Evolutionary conservation across 2,797 vertebrate genomes (phyloP), one percentile per base, ranked within the genome.

Genomic region (Spondyliosoma cantharus): DNA sequence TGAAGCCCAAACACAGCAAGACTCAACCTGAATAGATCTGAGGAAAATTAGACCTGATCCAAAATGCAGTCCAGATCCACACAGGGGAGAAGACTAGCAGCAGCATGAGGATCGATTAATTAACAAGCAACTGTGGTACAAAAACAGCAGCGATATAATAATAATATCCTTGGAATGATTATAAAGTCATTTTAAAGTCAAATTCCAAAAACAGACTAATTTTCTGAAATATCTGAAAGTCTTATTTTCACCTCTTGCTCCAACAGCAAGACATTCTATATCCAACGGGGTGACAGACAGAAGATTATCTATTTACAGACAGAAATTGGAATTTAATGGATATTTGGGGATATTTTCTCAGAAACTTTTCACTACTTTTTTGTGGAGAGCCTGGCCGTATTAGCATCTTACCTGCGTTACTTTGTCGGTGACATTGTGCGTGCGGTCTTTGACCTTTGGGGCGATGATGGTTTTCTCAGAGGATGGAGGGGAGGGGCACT

Each of bases 381-480:
- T 27, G 25, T 24, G 43, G 13, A 7, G 32, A 49, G 22, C 46
- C 14, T 2, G 0, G 24, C 49, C 24, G 19, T 3, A 14, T 62
- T 17, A 48, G n/a, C 52, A 9, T n/a, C 75, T 72, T 62, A 99
- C 98, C 98, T 99, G 98, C n/a, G 98, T 99, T 86, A 99, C 98
- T 76, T 99, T 99, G 85, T 99, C 98, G 15, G 98, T 99, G 86
- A 99, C 98, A 29, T 98, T 97, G 94, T 99, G 98, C 25, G 97
- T 97, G 83, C 97, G 96, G 81, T 99, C 97, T 93, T 98, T 99
- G 92, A 99, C 98, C 87, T 98, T 99, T 45, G 98, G 96, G 17
- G 98, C 97, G 78, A 99, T 98, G 86, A 99, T 98, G 87, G 98
- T 96, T 94, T 98, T 98, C 91, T 99, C 98, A 0, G 98, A 99